Evolutionary conservation across 1,140 invertebrate genomes (phyloP).

Genomic region (Bombyx mori): ASM3026992v2 NC_085117.1:701501-702000

Average conservation of each 20-base stretch:
- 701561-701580: constrained; percentile 48
- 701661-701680: constrained; percentile 30
- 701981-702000: constrained; percentile 30
- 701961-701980: constrained; percentile 36
- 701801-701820: constrained; percentile 49
- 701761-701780: constrained; percentile 18
- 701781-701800: constrained; percentile 31
- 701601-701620: constrained; percentile 40
- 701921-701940: constrained; percentile 34
- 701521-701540: constrained; percentile 42
- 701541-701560: constrained; percentile 42
- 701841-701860: constrained; percentile 46
- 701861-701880: constrained; percentile 42
- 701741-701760: constrained; percentile 30
- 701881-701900: constrained; percentile 38
- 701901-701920: constrained; percentile 37
- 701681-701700: constrained; percentile 49
- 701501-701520: constrained; percentile 44
- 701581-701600: constrained; percentile 32
- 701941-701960: constrained; percentile 54
- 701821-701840: constrained; percentile 41
- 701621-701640: constrained; percentile 51
- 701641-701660: constrained; percentile 32
- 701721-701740: constrained; percentile 43
- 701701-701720: constrained; percentile 40